A percentile compares a stretch with the other conserved stretches of the same genome.
Evolutionary conservation across 1,140 invertebrate genomes (phyloP).

Genomic region (Leguminivora glycinivorella): DNA sequence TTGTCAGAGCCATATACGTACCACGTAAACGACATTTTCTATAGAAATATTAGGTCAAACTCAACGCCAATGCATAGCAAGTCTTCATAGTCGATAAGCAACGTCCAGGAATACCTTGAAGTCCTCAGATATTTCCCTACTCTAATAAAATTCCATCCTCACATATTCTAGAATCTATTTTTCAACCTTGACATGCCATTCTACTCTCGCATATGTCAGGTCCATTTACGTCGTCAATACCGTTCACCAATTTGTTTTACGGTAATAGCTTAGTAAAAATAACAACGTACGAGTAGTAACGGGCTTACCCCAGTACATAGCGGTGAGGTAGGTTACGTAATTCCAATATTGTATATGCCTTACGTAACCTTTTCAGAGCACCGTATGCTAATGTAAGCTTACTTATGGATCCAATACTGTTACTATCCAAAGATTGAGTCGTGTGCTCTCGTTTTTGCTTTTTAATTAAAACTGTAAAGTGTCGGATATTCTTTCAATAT

Average conservation of each 20-base stretch:
- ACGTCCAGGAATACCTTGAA: background rate
- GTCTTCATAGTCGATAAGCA: background rate
- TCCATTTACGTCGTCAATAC: conserved; percentile 5
- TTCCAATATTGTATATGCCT: background rate
- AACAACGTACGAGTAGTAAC: conserved; percentile 10
- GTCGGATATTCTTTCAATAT: conserved; percentile 43
- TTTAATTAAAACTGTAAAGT: conserved; percentile 48
- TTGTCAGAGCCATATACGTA: too few species aligned
- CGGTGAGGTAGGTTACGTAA: conserved; percentile 25
- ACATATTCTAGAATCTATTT: conserved; percentile 15
- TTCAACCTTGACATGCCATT: conserved; percentile 21
- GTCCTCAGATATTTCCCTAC: conserved; percentile 8
- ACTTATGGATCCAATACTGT: conserved; percentile 21
- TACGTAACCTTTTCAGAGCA: conserved; percentile 21
- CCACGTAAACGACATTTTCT: too few species aligned
- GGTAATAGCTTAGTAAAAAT: conserved; percentile 23
- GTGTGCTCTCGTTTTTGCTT: background rate
- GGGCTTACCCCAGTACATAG: conserved; percentile 11
- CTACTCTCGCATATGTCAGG: background rate
- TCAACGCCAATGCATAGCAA: background rate
- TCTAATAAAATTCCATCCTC: background rate
- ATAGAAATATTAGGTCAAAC: background rate
- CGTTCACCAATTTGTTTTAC: conserved; percentile 19
- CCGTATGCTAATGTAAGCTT: conserved; percentile 15
- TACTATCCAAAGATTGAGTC: conserved; percentile 18